A percentile compares a stretch with the other conserved stretches of the same genome.
Evolutionary conservation across 2,888 invertebrate species (phyloP).

Genomic region (Dolichopus griseipennis): DNA sequence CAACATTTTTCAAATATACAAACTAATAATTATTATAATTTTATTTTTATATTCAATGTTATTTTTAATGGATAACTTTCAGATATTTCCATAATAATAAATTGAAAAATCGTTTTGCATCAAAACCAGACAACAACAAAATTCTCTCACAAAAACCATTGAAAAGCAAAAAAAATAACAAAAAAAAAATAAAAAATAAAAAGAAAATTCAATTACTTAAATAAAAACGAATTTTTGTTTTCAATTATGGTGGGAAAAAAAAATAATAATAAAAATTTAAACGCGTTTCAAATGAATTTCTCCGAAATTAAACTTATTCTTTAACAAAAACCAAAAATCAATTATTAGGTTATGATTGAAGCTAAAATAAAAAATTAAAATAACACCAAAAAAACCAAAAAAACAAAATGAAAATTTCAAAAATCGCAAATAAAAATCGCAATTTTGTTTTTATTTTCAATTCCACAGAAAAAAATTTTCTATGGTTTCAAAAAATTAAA

Average conservation of each 20-base stretch:
- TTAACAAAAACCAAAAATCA: background rate
- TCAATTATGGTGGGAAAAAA: no score
- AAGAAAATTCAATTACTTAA: constrained; percentile 3
- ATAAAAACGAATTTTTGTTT: background rate
- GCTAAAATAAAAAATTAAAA: no score
- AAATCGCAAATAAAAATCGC: background rate
- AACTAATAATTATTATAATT: no score
- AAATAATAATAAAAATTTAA: no score
- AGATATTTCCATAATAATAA: no score
- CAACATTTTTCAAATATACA: no score
- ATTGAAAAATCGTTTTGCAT: no score
- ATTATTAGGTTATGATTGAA: background rate
- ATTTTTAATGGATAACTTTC: no score
- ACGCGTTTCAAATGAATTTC: no score
- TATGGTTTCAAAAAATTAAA: background rate
- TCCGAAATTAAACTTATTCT: background rate
- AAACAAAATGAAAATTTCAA: background rate
- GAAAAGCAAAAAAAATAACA: background rate
- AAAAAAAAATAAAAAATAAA: background rate
- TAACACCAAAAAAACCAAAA: background rate
- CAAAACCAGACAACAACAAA: no score
- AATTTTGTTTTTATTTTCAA: background rate
- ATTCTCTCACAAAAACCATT: no score
- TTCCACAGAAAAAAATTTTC: background rate
- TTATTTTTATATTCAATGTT: no score